Conservation (phyloP, 2,888 invertebrate species). For the Meteorus colon region DNA sequence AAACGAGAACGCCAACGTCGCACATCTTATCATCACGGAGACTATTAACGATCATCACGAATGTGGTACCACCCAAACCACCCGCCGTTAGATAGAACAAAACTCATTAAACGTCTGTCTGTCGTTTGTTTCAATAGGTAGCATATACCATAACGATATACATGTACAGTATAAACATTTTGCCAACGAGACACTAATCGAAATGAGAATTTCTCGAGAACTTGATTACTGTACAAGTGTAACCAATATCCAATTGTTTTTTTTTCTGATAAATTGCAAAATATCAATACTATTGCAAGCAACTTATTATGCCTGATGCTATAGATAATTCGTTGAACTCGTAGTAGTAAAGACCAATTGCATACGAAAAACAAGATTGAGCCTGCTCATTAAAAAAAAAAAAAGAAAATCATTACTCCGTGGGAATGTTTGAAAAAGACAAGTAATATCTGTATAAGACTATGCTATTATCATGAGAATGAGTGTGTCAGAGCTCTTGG, state of each 20-base stretch:
- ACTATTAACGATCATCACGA: conserved; percentile 46
- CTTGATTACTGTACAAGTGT: conserved; percentile 2
- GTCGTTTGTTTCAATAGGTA: conserved; percentile 68
- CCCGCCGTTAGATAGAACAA: conserved; percentile 57
- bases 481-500: conserved; percentile 23
- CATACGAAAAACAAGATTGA: background rate
- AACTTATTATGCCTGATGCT: background rate
- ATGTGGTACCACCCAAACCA: conserved; percentile 16
- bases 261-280: background rate
- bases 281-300: background rate
- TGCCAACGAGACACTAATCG: conserved; percentile 9
- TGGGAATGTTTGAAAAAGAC: conserved; percentile 39
- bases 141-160: conserved; percentile 23
- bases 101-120: conserved; percentile 72
- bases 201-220: conserved; percentile 14
- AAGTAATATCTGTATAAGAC: conserved; percentile 12
- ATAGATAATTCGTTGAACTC: background rate
- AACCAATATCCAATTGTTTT: conserved; percentile 5
- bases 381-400: conserved; percentile 1
- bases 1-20: conserved; percentile 35
- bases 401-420: conserved; percentile 21
- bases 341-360: background rate
- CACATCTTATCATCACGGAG: conserved; percentile 29
- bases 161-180: conserved; percentile 42
- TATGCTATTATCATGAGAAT: conserved; percentile 1